Evolutionary conservation across 2,888 invertebrate genomes (phyloP), one percentile per base, ranked within the genome.

Genomic region (Dinocampus coccinellae): DNA sequence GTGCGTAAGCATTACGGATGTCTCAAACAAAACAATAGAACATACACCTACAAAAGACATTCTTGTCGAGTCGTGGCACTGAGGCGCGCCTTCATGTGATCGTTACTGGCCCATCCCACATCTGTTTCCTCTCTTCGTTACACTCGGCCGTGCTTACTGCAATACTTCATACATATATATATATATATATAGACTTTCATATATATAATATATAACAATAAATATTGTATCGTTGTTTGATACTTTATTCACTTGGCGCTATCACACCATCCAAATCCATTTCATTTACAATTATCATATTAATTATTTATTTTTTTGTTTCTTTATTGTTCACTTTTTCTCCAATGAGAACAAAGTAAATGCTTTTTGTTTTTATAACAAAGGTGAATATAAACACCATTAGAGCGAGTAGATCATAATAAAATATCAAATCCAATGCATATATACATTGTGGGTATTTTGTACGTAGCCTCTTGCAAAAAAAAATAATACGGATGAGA

Each of bases 21-120:
- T 72, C 75, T 74, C 61, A 52, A 53, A 55, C 52, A 64, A 62
- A 61, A 77, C 76, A 76, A 76, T 76, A 69, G 75, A 20, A 52
- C 61, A 63, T 73, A 76, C 76, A 77, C 76, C 76, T 73, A 77
- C 77, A 72, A 75, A 76, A 73, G 75, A 77, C 77, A 77, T 77
- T 77, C 77, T 72, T 77, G 75, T 77, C 71, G 75, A 77, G 77
- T 75, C 76, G 74, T 69, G 73, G 53, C 26, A 66, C 72, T 71
- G 72, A 76, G 77, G 77, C 76, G 77, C 77, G 77, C 74, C 77
- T 58, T 22, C 60, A 36, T 60, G 72, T 65, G 60, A 69, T 72
- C 72, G 57, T 53, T n/a, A 22, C 42, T 24, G 26, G 67, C 57
- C 71, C 71, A 71, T 71, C 66, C 66, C 71, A 29, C 24, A 55